Evolutionary conservation across 2,888 invertebrate species (phyloP), one percentile per base, ranked within the genome.

Genomic region (Diaphora mendica): DNA sequence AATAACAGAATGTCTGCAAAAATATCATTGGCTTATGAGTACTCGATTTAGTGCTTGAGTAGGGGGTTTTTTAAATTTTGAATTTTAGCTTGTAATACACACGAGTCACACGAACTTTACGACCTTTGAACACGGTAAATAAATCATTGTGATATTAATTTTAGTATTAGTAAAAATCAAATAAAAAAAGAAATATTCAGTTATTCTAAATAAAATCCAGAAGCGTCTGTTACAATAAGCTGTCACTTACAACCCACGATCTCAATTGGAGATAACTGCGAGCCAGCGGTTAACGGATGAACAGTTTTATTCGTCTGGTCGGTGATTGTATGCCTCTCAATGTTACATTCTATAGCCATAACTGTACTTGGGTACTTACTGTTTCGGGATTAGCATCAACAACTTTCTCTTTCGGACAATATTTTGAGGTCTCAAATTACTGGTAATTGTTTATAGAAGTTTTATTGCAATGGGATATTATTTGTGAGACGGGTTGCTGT

Each of bases 181-280:
- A n/a, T n/a, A n/a, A n/a, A n/a, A n/a, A n/a, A 11, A 39, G 9
- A 9, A 11, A 39, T 39, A 39, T 39, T 62, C 77, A 80, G 77
- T 80, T 80, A 78, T 73, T 69, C 15, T 20, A 11, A 15, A 17
- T 66, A 26, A 66, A 75, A 67, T 51, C 66, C 30, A 62, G 65
- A 70, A 64, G 20, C 33, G 26, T 72, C 76, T 71, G 55, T 51
- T 59, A 8, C 39, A 39, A 9, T 30, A 72, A 75, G 74, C 75
- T 65, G 65, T 66, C 77, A 30, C 70, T 75, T 74, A 81, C 79
- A 67, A 75, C 67, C 77, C 73, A 71, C 77, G 68, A 71, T 55
- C 59, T 78, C 81, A 82, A 82, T 82, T 82, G 82, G 23, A 77
- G 33, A 77, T 82, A 79, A 82, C 74, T 72, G 55, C 70, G 26